Conservation (phyloP, 2,888 invertebrate genomes). For the Drosophila multiciliata region DNA sequence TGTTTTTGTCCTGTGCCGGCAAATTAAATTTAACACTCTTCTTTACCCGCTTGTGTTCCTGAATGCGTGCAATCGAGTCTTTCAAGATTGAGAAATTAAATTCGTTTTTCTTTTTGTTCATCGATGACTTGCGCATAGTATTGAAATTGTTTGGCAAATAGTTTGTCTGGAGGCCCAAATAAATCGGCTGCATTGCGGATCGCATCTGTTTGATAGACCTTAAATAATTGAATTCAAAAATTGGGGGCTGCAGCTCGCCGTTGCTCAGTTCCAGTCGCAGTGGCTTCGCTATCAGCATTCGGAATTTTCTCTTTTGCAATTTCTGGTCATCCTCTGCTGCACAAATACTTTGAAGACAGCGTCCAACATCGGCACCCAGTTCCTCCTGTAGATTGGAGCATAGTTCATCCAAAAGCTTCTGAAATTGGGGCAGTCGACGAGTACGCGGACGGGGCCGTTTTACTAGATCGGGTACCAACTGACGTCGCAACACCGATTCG, state of each 20-base stretch:
- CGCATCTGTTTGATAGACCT: conserved; percentile 25
- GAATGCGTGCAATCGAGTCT: conserved; percentile 33
- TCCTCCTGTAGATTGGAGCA: conserved; percentile 8
- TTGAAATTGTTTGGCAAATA: conserved; percentile 8
- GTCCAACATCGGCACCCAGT: conserved; percentile 20
- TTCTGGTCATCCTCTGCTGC: not conserved
- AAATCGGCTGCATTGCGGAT: not conserved
- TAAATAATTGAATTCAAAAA: not conserved
- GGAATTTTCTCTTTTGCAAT: not conserved
- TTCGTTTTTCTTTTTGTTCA: not conserved
- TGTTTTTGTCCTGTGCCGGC: not conserved
- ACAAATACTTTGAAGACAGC: conserved; percentile 23
- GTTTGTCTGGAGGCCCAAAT: conserved; percentile 1
- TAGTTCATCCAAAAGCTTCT: conserved; percentile 24
- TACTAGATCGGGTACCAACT: too few species aligned
- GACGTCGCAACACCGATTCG: conserved; percentile 15
- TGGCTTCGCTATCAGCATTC: conserved; percentile 25
- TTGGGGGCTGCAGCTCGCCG: not conserved
- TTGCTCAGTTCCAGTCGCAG: conserved; percentile 4
- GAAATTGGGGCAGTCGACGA: conserved; percentile 9
- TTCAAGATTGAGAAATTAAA: not conserved
- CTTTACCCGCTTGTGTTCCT: conserved; percentile 4
- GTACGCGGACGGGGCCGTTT: not conserved
- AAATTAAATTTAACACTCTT: conserved; percentile 1
- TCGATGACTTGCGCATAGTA: not conserved